A percentile compares a stretch with the other conserved stretches of the same genome.
These are phyloP conservation scores for Acropora yongei DNA, from an alignment of 64 coral and sea anemone species.

Conservation along the genomic window DNA sequence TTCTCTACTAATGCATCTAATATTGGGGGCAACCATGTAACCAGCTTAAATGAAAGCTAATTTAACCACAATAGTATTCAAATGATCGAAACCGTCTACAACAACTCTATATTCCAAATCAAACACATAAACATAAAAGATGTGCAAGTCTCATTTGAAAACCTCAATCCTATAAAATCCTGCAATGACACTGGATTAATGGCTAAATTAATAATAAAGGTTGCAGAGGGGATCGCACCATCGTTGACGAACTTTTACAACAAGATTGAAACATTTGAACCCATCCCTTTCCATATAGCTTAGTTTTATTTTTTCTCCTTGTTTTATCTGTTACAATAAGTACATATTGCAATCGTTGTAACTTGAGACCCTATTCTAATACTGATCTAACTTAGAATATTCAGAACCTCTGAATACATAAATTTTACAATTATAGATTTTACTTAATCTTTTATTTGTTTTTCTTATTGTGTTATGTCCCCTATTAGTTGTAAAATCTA, in stretches of 20 bases:
- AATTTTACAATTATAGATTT: too few species aligned
- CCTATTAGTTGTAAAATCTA: too few species aligned
- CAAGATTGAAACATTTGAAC: neutral
- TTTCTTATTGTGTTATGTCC: too few species aligned
- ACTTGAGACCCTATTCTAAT: too few species aligned
- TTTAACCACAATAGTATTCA: slow-evolving; percentile 30
- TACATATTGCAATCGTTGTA: too few species aligned
- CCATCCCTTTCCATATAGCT: too few species aligned
- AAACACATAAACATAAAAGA: slow-evolving; percentile 29
- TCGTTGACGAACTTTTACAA: slow-evolving; percentile 45
- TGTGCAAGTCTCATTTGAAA: slow-evolving; percentile 30
- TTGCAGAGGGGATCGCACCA: slow-evolving; percentile 54
- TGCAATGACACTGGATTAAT: slow-evolving; percentile 16
- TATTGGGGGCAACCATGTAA: slow-evolving; percentile 45
- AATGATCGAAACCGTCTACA: slow-evolving; percentile 41
- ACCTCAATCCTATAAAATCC: neutral
- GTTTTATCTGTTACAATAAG: too few species aligned
- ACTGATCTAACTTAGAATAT: too few species aligned
- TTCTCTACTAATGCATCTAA: slow-evolving; percentile 39
- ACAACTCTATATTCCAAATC: slow-evolving; percentile 30
- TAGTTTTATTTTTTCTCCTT: too few species aligned
- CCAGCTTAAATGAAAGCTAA: slow-evolving; percentile 31
- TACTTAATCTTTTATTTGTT: too few species aligned
- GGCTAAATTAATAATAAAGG: slow-evolving; percentile 23
- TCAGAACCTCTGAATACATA: too few species aligned